Conservation (phyloP, 1,140 invertebrate species). For the Tribolium madens region DNA sequence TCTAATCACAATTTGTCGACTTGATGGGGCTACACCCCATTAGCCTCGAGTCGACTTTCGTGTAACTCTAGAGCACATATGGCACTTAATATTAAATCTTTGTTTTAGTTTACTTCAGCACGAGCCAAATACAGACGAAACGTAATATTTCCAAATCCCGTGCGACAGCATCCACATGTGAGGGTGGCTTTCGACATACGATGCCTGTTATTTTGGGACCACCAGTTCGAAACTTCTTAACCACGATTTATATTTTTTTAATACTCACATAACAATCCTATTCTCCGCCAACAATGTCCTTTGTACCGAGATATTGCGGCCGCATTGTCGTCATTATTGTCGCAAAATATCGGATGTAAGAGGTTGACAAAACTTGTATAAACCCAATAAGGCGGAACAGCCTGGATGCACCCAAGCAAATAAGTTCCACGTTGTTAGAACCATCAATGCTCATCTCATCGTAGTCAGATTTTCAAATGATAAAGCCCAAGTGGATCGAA, state of each 20-base stretch:
- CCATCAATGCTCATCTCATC: constrained; percentile 27
- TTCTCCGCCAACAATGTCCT: constrained; percentile 21
- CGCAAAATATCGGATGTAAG: constrained; percentile 60
- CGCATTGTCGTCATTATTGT: constrained; percentile 59
- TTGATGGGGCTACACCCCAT: constrained; percentile 29
- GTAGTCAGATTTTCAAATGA: constrained; percentile 59
- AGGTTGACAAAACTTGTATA: constrained; percentile 49
- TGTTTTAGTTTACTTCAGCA: constrained; percentile 50
- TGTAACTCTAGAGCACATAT: constrained; percentile 38
- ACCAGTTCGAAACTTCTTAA: constrained; percentile 5
- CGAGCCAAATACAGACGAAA: constrained; percentile 50
- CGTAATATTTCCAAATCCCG: constrained; percentile 47
- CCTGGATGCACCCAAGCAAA: constrained; percentile 45
- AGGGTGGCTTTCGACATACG: constrained; percentile 15
- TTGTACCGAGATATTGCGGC: constrained; percentile 11
- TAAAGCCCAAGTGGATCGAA: constrained; percentile 55
- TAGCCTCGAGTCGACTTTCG: constrained; percentile 5
- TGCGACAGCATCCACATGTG: constrained; percentile 2
- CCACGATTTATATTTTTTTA: background rate
- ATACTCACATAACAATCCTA: background rate
- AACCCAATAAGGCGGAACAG: constrained; percentile 54
- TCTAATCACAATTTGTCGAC: constrained; percentile 25
- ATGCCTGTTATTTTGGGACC: constrained; percentile 15
- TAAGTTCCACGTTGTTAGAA: constrained; percentile 51
- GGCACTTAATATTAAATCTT: constrained; percentile 44